Percentiles rank a stretch among this genome's conserved stretches.
phyloP scores from a whole-genome alignment of 2,888 invertebrate species.

The Anthoptus insignis region DNA sequence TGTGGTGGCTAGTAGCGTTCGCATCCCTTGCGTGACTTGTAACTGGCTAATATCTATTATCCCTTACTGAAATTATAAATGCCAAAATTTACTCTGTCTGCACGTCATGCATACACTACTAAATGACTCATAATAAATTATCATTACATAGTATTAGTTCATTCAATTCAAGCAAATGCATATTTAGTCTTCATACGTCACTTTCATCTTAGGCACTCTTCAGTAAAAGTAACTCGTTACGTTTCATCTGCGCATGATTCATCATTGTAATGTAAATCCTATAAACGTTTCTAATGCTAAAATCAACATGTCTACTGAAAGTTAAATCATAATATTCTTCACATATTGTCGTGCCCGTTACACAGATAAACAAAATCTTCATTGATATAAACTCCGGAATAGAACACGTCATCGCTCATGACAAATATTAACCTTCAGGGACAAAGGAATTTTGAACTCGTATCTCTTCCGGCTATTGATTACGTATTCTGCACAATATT shows the following conservation, averaged over 20 bases:
- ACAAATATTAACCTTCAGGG: constrained; percentile 27
- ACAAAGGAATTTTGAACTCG: constrained; percentile 30
- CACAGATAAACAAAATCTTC: constrained; percentile 3
- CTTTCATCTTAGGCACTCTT: constrained; percentile 12
- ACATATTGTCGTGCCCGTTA: too few species aligned
- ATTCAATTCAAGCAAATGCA: not conserved
- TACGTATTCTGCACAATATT: constrained; percentile 1
- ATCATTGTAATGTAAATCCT: not conserved
- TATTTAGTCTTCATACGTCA: not conserved
- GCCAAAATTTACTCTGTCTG: too few species aligned
- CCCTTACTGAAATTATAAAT: too few species aligned
- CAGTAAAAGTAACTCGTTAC: not conserved
- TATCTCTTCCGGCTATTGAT: constrained; percentile 14
- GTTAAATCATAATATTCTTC: too few species aligned
- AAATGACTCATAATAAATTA: not conserved
- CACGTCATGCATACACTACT: not conserved
- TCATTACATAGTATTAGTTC: too few species aligned
- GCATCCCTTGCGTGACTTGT: too few species aligned
- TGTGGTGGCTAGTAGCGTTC: too few species aligned
- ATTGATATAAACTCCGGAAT: not conserved
- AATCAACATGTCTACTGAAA: too few species aligned
- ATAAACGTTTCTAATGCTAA: not conserved
- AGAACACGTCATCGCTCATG: constrained; percentile 28
- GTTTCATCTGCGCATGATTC: not conserved
- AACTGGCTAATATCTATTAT: too few species aligned